phyloP scores from a whole-genome alignment of 1,140 invertebrate genomes.

The Eurosta solidaginis region DNA sequence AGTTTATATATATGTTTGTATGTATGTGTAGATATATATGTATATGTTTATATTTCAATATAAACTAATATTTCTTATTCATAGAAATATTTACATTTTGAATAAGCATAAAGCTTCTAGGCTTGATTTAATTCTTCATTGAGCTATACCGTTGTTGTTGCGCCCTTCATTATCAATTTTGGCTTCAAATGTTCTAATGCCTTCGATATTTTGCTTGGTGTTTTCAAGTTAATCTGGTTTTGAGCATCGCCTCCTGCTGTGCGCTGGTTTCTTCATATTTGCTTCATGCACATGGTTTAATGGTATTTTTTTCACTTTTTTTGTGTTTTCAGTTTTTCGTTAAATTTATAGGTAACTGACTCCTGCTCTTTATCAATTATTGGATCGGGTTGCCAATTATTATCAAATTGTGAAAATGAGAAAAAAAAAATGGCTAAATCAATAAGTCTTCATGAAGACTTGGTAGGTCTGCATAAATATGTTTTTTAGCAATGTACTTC shows the following conservation, averaged over 20 bases:
- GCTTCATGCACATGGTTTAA: too few species aligned
- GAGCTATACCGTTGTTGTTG: not conserved
- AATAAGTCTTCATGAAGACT: not conserved
- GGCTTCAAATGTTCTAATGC: too few species aligned
- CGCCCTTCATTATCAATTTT: not conserved
- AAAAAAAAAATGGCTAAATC: not conserved
- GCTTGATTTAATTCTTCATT: not conserved
- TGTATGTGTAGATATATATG: not conserved
- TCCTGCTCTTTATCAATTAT: slow-evolving; percentile 54
- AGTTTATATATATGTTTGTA: slow-evolving; percentile 26
- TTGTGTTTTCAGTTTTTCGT: slow-evolving; percentile 42
- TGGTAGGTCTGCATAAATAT: too few species aligned
- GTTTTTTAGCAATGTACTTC: too few species aligned
- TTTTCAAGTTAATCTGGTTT: not conserved
- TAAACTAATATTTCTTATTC: not conserved
- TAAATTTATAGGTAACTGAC: slow-evolving; percentile 60
- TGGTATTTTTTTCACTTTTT: slow-evolving; percentile 30
- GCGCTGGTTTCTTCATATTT: not conserved
- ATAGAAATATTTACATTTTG: not conserved
- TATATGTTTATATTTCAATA: not conserved
- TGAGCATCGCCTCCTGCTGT: not conserved
- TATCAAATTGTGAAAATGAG: slow-evolving; percentile 12
- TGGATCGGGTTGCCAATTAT: slow-evolving; percentile 27
- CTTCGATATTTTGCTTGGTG: too few species aligned
- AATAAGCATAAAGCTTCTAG: not conserved